Percentiles rank a stretch among this genome's conserved stretches.
phyloP scores from a whole-genome alignment of 2,888 invertebrate genomes.

The Flexamia atlantica region DNA sequence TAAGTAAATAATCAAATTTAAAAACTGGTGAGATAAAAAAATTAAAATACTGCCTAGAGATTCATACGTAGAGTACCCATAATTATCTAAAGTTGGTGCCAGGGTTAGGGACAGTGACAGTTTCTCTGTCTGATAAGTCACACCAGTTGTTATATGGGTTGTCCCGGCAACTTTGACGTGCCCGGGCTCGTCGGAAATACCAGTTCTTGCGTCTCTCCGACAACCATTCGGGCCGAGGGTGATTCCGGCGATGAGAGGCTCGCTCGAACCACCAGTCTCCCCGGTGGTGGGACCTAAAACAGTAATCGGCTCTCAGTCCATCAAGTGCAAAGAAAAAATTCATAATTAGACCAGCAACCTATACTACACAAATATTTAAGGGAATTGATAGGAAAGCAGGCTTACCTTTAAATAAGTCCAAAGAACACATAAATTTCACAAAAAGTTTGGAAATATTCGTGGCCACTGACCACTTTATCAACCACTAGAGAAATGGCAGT shows the following conservation, averaged over 20 bases:
- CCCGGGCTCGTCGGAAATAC: conserved; percentile 56
- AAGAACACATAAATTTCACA: too few species aligned
- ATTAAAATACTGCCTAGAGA: background rate
- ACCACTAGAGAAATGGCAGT: too few species aligned
- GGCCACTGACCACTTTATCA: too few species aligned
- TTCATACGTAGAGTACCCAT: background rate
- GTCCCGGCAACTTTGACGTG: conserved; percentile 24
- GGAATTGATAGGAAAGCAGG: too few species aligned
- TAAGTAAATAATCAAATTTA: too few species aligned
- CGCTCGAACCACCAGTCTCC: conserved; percentile 56
- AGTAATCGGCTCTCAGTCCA: too few species aligned
- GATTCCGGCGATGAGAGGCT: conserved; percentile 27
- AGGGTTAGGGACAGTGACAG: conserved; percentile 77
- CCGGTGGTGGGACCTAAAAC: conserved; percentile 41
- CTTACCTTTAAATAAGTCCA: too few species aligned
- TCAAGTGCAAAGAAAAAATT: too few species aligned
- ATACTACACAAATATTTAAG: too few species aligned
- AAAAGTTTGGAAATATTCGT: too few species aligned
- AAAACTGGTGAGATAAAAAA: background rate
- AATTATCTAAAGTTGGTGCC: background rate
- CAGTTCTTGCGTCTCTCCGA: conserved; percentile 45
- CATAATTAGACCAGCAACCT: too few species aligned
- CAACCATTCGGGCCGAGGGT: background rate
- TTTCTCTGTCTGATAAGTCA: conserved; percentile 84
- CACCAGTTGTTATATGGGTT: conserved; percentile 41